A percentile compares a stretch with the other conserved stretches of the same genome.
phyloP scores from a whole-genome alignment of 1,140 invertebrate genomes.

The Dendrolimus punctatus region DNA sequence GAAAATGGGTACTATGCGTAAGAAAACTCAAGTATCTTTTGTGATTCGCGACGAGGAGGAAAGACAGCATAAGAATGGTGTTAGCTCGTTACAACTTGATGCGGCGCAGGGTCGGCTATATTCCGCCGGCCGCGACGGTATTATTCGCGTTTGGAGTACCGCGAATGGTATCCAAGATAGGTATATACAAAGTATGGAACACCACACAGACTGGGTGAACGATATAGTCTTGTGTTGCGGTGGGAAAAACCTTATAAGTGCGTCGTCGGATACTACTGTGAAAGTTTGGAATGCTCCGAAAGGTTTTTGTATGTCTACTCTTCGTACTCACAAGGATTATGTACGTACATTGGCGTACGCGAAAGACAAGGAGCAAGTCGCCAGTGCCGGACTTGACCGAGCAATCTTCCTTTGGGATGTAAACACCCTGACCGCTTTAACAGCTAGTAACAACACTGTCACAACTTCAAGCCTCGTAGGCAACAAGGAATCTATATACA shows the following conservation, averaged over 20 bases:
- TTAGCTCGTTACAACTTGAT: slow-evolving; percentile 97
- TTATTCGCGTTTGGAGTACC: slow-evolving; percentile 97
- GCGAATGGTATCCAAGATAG: slow-evolving; percentile 75
- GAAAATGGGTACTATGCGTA: slow-evolving; percentile 69
- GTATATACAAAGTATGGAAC: slow-evolving; percentile 96
- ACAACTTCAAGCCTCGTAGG: slow-evolving; percentile 97
- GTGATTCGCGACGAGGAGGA: slow-evolving; percentile 98
- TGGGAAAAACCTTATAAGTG: slow-evolving; percentile 97
- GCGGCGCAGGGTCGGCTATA: slow-evolving; percentile 90
- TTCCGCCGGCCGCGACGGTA: slow-evolving; percentile 98
- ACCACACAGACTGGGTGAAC: slow-evolving; percentile 99
- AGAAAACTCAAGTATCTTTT: slow-evolving; percentile 91
- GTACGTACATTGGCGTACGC: slow-evolving; percentile 98
- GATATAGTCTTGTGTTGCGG: slow-evolving; percentile 98
- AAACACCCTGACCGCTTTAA: slow-evolving; percentile 96
- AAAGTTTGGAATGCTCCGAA: slow-evolving; percentile 99
- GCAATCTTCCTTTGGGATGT: slow-evolving; percentile 99
- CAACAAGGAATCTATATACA: slow-evolving; percentile 99
- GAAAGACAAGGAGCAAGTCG: slow-evolving; percentile 95
- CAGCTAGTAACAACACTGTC: slow-evolving; percentile 98
- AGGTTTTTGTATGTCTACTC: slow-evolving; percentile 98
- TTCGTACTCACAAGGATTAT: slow-evolving; percentile 98
- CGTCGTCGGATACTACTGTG: slow-evolving; percentile 98
- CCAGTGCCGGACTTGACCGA: slow-evolving; percentile 97
- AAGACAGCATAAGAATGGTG: slow-evolving; percentile 92